A percentile compares a stretch with the other conserved stretches of the same genome.
Conservation (phyloP, 2,113 vertebrate species). For the Heterotis niloticus region DNA sequence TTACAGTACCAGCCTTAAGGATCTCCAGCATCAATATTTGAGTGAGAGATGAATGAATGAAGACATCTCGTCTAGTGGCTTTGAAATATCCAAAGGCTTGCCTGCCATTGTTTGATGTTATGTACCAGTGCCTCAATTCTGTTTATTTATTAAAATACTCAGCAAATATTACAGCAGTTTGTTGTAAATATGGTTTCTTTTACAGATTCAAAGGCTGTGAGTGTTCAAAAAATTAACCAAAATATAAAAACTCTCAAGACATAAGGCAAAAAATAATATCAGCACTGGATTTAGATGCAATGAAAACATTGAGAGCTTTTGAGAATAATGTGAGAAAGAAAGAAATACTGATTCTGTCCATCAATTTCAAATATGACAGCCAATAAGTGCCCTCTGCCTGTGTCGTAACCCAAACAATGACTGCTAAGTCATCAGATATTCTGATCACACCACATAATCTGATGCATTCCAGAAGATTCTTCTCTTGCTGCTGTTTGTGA, state of each 20-base stretch:
- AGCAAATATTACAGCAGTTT: conserved; percentile 4
- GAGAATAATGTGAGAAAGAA: too few relatives aligned
- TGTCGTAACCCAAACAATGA: too few relatives aligned
- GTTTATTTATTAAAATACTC: conserved; percentile 11
- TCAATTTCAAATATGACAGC: too few relatives aligned
- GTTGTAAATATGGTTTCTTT: conserved; percentile 7
- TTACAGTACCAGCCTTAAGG: neutral
- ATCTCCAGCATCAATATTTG: conserved; percentile 6
- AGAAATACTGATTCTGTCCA: too few relatives aligned
- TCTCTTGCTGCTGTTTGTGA: too few relatives aligned
- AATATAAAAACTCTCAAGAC: neutral
- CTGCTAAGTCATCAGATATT: too few relatives aligned
- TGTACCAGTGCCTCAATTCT: neutral
- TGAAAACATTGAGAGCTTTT: too few relatives aligned
- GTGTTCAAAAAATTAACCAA: neutral
- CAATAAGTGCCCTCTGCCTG: too few relatives aligned
- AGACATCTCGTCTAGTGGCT: neutral
- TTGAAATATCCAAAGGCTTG: neutral
- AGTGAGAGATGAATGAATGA: neutral
- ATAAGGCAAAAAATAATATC: too few relatives aligned
- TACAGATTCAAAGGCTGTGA: neutral
- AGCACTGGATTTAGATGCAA: too few relatives aligned
- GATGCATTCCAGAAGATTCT: too few relatives aligned
- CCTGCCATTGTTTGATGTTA: neutral
- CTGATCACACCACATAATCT: too few relatives aligned